A percentile compares a stretch with the other conserved stretches of the same genome.
These are phyloP conservation scores for Pseudomyrmex pallidus DNA, from an alignment of 1,140 invertebrate genomes.

Conservation along the genomic window DNA sequence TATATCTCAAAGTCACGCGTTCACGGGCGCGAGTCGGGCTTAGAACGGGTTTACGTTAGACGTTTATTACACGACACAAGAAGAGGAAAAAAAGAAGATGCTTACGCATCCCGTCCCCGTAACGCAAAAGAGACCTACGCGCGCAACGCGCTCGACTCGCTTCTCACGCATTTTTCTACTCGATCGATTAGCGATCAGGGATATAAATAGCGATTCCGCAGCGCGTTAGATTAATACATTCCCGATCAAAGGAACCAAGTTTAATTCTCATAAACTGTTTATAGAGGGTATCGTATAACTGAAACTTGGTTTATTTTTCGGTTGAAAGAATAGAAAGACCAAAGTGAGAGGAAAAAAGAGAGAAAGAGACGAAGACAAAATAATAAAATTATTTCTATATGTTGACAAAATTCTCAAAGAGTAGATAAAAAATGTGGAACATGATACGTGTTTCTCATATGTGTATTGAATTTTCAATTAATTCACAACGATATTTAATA, in stretches of 20 bases:
- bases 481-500: no score
- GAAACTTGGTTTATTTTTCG: not conserved
- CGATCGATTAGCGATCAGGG: slow-evolving; percentile 12
- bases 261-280: not conserved
- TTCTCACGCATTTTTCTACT: slow-evolving; percentile 47
- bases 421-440: no score
- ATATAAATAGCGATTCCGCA: slow-evolving; percentile 23
- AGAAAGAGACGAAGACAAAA: no score
- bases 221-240: not conserved
- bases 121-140: not conserved
- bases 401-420: no score
- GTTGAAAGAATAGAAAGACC: no score
- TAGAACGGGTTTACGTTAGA: slow-evolving; percentile 57
- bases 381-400: no score
- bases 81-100: slow-evolving; percentile 1
- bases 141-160: not conserved
- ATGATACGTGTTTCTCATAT: no score
- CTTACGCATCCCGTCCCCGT: not conserved
- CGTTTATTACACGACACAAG: slow-evolving; percentile 42
- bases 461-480: no score
- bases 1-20: slow-evolving; percentile 56
- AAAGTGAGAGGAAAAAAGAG: no score
- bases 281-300: not conserved
- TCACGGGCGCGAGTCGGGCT: slow-evolving; percentile 37
- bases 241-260: not conserved